Percentiles rank a stretch among this genome's conserved stretches.
phyloP scores from a whole-genome alignment of 2,888 invertebrate genomes.

The Tryphoninae sp. region DNA sequence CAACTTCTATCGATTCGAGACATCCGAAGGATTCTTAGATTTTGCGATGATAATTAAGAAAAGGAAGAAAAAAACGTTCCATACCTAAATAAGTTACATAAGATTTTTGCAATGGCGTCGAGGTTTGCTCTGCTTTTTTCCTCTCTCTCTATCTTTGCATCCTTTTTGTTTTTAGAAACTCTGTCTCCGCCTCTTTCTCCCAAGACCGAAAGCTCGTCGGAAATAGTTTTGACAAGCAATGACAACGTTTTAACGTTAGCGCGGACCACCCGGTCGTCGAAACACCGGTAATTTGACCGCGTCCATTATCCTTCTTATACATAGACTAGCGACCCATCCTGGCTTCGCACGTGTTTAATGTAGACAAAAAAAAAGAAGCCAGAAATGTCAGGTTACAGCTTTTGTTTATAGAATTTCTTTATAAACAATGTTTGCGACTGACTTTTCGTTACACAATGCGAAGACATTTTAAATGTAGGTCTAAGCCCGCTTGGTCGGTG shows the following conservation, averaged over 20 bases:
- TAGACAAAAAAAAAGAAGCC: too few species aligned
- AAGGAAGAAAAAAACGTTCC: not conserved
- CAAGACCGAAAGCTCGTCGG: constrained; percentile 49
- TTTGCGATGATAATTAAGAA: not conserved
- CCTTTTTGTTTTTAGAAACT: constrained; percentile 30
- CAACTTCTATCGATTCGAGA: too few species aligned
- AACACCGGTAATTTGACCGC: not conserved
- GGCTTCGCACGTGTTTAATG: too few species aligned
- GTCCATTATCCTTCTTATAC: not conserved
- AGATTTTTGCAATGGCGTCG: not conserved
- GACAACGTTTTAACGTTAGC: constrained; percentile 70
- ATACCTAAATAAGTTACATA: not conserved
- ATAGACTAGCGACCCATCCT: too few species aligned
- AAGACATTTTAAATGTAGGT: too few species aligned
- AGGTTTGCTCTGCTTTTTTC: not conserved
- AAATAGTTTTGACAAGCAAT: constrained; percentile 71
- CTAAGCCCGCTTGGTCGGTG: too few species aligned
- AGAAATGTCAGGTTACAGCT: too few species aligned
- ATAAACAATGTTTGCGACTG: too few species aligned
- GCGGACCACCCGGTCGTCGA: constrained; percentile 47
- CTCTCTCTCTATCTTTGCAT: not conserved
- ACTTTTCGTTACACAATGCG: too few species aligned
- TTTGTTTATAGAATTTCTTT: too few species aligned
- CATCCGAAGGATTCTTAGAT: not conserved
- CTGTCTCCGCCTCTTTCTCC: constrained; percentile 2